Evolutionary conservation across 2,797 vertebrate species (phyloP).

Genomic region (Sandelia bainsii): DNA sequence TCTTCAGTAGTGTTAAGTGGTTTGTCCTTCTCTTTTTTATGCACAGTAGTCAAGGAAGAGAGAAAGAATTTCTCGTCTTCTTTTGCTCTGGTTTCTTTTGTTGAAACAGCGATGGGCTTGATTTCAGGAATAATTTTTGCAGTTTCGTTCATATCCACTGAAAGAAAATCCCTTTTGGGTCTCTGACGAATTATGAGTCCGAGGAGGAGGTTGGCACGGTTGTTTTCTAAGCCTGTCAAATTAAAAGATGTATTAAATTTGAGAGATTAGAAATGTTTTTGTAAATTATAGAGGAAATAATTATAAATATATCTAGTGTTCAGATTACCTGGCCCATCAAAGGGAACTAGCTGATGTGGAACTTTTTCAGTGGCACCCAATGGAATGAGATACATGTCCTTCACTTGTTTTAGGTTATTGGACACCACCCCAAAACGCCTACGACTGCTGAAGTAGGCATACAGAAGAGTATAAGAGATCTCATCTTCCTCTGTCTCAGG

Average conservation of each 20-base stretch:
- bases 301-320: neutral
- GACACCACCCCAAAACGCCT: slow-evolving; percentile 97
- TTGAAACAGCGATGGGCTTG: slow-evolving; percentile 84
- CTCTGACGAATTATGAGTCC: slow-evolving; percentile 97
- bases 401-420: slow-evolving; percentile 98
- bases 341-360: slow-evolving; percentile 97
- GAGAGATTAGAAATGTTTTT: slow-evolving; percentile 5
- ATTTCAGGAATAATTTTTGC: slow-evolving; percentile 87
- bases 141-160: slow-evolving; percentile 85
- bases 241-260: slow-evolving; percentile 43
- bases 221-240: slow-evolving; percentile 92
- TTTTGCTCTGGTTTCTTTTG: slow-evolving; percentile 75
- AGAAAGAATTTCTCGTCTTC: slow-evolving; percentile 91
- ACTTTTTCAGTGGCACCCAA: slow-evolving; percentile 95
- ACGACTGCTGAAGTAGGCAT: slow-evolving; percentile 98
- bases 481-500: slow-evolving; percentile 98
- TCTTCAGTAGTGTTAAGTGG: slow-evolving; percentile 80
- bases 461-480: slow-evolving; percentile 95
- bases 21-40: slow-evolving; percentile 89
- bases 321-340: slow-evolving; percentile 96
- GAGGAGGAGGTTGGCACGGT: slow-evolving; percentile 94
- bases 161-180: slow-evolving; percentile 90
- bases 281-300: slow-evolving; percentile 14
- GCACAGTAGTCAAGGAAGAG: slow-evolving; percentile 86
- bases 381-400: slow-evolving; percentile 99